Evolutionary conservation across 2,888 invertebrate genomes (phyloP).

Genomic region (Lasioglossum lativentre): DNA sequence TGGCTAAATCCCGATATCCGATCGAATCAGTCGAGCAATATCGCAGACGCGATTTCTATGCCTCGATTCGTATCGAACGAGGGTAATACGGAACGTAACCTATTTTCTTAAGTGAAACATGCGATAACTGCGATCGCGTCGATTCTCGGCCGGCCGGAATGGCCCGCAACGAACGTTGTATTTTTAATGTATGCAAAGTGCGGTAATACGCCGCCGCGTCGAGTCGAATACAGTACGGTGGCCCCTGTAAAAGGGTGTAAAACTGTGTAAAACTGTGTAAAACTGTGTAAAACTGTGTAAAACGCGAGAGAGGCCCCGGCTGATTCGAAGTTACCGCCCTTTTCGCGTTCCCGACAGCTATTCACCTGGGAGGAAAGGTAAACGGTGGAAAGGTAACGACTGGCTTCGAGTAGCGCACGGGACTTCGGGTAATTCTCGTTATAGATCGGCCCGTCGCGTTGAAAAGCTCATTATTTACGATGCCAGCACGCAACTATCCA

Average conservation of each 20-base stretch:
- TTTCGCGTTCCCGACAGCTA: background rate
- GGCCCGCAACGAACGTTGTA: background rate
- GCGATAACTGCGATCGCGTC: background rate
- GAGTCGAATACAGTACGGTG: background rate
- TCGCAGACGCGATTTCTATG: background rate
- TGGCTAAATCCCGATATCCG: background rate
- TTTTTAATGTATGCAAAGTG: slow-evolving; percentile 12
- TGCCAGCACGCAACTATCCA: slow-evolving; percentile 10
- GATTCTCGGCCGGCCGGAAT: background rate
- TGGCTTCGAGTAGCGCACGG: background rate
- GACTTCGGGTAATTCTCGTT: slow-evolving; percentile 14
- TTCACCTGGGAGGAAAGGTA: slow-evolving; percentile 3
- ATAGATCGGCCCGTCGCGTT: slow-evolving; percentile 4
- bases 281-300: slow-evolving; percentile 6
- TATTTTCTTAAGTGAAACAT: background rate
- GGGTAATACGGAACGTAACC: background rate
- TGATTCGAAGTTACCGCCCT: slow-evolving; percentile 8
- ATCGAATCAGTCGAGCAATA: background rate
- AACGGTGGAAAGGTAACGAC: slow-evolving; percentile 3
- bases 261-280: slow-evolving; percentile 4
- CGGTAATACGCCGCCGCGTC: background rate
- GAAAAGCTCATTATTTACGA: slow-evolving; percentile 12
- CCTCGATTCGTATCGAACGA: background rate
- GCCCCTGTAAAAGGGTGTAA: background rate
- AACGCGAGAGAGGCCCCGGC: background rate